These are phyloP conservation scores for Hyles euphorbiae DNA, from an alignment of 1,140 invertebrate genomes.

Conservation along the genomic window DNA sequence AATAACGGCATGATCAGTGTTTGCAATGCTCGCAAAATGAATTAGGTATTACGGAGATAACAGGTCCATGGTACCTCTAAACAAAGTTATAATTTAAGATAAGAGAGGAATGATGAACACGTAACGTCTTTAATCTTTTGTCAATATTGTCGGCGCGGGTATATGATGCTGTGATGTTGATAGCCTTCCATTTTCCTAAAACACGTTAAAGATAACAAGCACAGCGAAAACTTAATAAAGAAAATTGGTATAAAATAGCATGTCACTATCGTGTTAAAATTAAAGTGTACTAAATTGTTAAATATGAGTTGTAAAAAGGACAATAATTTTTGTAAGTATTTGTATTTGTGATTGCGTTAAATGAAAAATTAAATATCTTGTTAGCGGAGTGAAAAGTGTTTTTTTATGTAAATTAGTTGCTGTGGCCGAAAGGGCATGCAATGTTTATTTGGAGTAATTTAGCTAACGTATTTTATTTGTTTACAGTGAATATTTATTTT, in stretches of 20 bases:
- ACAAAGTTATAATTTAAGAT: slow-evolving; percentile 14
- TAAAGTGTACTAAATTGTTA: neutral
- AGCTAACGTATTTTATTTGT: too few relatives aligned
- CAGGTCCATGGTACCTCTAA: neutral
- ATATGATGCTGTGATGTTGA: slow-evolving; percentile 33
- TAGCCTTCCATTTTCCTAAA: slow-evolving; percentile 41
- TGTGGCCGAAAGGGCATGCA: neutral
- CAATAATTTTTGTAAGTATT: slow-evolving; percentile 58
- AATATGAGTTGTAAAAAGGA: slow-evolving; percentile 38
- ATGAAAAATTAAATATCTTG: neutral
- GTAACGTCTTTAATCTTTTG: slow-evolving; percentile 48
- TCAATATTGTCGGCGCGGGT: slow-evolving; percentile 47
- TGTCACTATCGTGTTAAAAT: neutral
- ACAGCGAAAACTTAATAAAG: neutral
- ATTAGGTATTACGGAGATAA: neutral
- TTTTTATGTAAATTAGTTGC: neutral
- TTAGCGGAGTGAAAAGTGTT: neutral
- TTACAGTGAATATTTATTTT: too few relatives aligned
- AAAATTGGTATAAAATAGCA: slow-evolving; percentile 3
- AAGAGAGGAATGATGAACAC: slow-evolving; percentile 38
- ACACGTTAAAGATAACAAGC: slow-evolving; percentile 6
- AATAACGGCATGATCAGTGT: too few relatives aligned
- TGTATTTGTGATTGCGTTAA: slow-evolving; percentile 17
- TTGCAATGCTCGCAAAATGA: neutral
- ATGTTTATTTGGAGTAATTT: too few relatives aligned